These are phyloP conservation scores for Phaethon lepturus DNA, from an alignment of 2,113 vertebrate genomes.

Conservation along the genomic window DNA sequence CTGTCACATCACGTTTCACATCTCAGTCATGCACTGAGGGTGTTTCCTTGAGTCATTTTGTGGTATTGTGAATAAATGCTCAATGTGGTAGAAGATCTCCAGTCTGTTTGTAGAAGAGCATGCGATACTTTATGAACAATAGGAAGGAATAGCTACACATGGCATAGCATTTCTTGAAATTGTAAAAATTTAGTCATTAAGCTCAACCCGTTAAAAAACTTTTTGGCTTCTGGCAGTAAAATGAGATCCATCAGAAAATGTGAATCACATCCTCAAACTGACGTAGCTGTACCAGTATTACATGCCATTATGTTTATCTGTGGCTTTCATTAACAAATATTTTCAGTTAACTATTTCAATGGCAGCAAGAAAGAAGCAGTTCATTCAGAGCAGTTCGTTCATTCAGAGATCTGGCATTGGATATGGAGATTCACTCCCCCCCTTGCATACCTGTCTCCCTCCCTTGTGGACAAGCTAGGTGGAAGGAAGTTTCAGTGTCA, in stretches of 20 bases:
- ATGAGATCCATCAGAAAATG: not conserved
- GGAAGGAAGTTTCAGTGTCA: not conserved
- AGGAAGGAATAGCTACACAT: not conserved
- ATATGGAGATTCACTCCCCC: not conserved
- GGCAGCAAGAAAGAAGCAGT: not conserved
- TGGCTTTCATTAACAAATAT: not conserved
- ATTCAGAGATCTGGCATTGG: not conserved
- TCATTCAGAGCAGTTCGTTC: not conserved
- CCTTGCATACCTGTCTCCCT: not conserved
- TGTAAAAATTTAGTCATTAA: not conserved
- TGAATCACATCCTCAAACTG: not conserved
- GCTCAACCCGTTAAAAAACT: not conserved
- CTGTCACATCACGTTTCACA: not conserved
- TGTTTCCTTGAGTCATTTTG: slow-evolving; percentile 20
- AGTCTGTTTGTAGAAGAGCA: not conserved
- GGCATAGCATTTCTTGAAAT: not conserved
- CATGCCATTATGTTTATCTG: not conserved
- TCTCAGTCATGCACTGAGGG: not conserved
- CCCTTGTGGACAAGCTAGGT: not conserved
- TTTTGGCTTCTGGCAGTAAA: not conserved
- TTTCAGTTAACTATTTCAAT: not conserved
- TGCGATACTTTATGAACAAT: not conserved
- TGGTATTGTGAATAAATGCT: not conserved
- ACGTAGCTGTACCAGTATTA: accelerated
- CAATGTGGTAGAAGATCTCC: not conserved